Base-by-base conservation (phyloP, 2,113 vertebrate species). In the Corythornis cristatus region DNA sequence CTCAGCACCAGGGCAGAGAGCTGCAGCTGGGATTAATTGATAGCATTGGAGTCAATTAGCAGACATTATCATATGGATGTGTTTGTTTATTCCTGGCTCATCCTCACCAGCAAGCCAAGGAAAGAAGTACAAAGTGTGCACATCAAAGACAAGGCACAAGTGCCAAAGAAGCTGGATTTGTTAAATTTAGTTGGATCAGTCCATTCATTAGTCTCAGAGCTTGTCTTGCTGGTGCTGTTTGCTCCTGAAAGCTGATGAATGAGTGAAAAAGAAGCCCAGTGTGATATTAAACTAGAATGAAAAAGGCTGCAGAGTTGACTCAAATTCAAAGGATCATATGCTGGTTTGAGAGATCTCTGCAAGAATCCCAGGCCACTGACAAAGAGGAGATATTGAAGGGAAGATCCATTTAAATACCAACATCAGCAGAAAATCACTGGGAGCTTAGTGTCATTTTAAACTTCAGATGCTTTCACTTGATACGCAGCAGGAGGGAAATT, bases 401-500 rank as follows among this genome's bases (percentile, higher is more conserved):
- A 56, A 88, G 87, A 67, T 70, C 50, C 1, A 53, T 90, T 83
- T 53, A 90, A 92, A 90, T 75, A 83, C 28, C 45, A 80, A 56
- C 51, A 90, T 66, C 83, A 72, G 42, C 67, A 89, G 53, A 80
- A 83, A 95, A 95, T 94, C 76, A 67, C 65, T 35, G 68, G 43
- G 11, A 91, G 50, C 42, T 81, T 65, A 68, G n/a, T 88, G 61
- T 86, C 50, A 89, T 91, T 91, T 94, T 72, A 89, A 83, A 88
- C 82, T 84, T 77, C 66, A 89, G 79, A 91, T 91, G 54, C 58
- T 72, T 95, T 77, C 67, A 88, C 68, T 67, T 88, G 81, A 94
- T 91, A 92, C 68, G 21, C 86, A 88, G 72, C 68, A 93, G 84
- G 88, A 94, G 37, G 33, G 91, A 91, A 86, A 91, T 71, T 88